Base-by-base conservation (phyloP, 2,888 invertebrate genomes). In the Drosophila mercatorum region DNA sequence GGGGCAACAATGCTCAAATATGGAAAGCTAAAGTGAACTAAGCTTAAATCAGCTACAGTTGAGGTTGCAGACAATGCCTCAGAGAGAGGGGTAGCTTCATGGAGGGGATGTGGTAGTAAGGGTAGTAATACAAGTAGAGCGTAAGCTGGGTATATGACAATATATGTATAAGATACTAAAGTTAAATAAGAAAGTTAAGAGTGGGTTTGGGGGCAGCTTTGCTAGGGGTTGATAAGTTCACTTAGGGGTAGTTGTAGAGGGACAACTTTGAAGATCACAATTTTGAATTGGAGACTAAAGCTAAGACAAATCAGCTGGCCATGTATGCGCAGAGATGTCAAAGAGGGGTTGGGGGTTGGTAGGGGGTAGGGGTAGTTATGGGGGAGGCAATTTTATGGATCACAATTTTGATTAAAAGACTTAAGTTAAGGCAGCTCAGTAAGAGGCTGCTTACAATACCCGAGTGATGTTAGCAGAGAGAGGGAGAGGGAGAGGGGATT, bases 331-430 rank as follows among this genome's bases (percentile, higher is more conserved):
- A 17, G 17, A 17, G 17, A 17, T 17, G 17, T 17, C 17, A 17
- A 17, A 31, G n/a, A 10, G 28, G 14, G 28, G 14, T 44, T 8
- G 17, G 17, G 17, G 43, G 14, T 31, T 36, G 36, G 3, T 36
- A 36, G 36, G 2, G 2, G 1, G 2, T 47, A 3, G 36, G 14
- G 8, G 31, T 28, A n/a, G 31, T 22, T 44, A 8, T 51, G 12
- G 34, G 10, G 51, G 17, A 22, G 10, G 26, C 36, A 40, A 10
- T 17, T n/a, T 31, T 17, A 55, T 2, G 31, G 55, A 56, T 56
- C 55, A 56, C 55, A 68, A 53, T 69, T 74, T 64, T 46, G 57
- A 34, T 57, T 76, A 4, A 17, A 34, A 51, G 17, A 51, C 51
- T 51, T 51, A 51, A 34, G 34, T 51, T 51, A 31, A 17, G 34